A percentile compares a stretch with the other conserved stretches of the same genome.
phyloP scores from a whole-genome alignment of 2,797 vertebrate genomes.

The Rhynchonycteris naso region DNA sequence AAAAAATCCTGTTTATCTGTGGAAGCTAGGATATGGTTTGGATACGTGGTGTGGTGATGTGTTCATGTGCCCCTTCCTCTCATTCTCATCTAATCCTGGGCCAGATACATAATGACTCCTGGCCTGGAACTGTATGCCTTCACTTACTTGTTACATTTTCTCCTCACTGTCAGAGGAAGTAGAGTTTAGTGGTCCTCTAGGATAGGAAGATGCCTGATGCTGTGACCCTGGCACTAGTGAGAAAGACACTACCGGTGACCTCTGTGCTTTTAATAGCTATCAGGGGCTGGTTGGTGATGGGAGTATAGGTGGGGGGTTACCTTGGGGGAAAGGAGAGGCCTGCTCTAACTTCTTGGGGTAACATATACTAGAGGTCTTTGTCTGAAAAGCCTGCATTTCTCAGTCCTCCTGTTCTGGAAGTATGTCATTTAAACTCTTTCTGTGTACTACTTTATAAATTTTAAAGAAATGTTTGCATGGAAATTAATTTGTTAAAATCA shows the following conservation, averaged over 20 bases:
- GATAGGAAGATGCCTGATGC: not conserved
- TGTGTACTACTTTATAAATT: constrained; percentile 16
- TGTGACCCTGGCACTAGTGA: not conserved
- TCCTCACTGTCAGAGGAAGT: not conserved
- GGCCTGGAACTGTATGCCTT: not conserved
- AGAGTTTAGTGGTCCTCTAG: not conserved
- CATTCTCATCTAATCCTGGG: not conserved
- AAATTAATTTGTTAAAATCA: constrained; percentile 53
- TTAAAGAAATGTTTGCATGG: not conserved
- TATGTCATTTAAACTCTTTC: constrained; percentile 28
- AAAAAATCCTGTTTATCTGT: not conserved
- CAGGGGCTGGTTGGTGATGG: not conserved
- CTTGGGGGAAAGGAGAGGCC: not conserved
- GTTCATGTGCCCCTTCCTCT: not conserved
- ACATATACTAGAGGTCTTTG: not conserved
- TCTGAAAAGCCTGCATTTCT: not conserved
- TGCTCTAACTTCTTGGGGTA: not conserved
- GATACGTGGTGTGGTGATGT: not conserved
- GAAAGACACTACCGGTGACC: not conserved
- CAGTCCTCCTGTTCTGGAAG: not conserved
- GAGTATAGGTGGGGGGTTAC: not conserved
- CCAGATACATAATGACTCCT: not conserved
- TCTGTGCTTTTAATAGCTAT: not conserved
- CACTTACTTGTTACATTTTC: not conserved
- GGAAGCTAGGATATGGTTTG: not conserved